A percentile compares a stretch with the other conserved stretches of the same genome.
Evolutionary conservation across 2,888 invertebrate species (phyloP).

Genomic region (Bombylius major): DNA sequence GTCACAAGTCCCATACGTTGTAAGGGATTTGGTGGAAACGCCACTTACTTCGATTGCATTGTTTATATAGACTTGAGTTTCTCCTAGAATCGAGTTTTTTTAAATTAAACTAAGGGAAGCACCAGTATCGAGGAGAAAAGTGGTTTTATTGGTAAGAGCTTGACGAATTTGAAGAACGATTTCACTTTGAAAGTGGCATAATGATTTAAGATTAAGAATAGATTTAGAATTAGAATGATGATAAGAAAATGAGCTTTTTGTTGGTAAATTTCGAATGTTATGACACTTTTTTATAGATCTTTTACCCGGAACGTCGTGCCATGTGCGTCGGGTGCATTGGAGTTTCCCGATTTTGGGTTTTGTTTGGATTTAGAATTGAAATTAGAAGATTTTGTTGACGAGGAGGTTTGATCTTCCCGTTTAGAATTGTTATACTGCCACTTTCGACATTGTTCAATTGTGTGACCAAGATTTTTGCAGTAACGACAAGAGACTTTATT

Average conservation of each 20-base stretch:
- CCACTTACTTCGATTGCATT: neutral
- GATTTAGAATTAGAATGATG: too few species aligned
- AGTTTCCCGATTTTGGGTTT: neutral
- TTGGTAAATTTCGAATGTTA: neutral
- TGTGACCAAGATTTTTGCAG: neutral
- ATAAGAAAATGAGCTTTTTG: too few species aligned
- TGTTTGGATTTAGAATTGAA: neutral
- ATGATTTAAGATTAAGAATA: neutral
- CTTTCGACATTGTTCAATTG: neutral
- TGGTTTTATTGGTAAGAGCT: neutral
- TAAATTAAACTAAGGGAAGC: neutral
- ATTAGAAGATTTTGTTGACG: neutral
- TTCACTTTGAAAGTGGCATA: too few species aligned
- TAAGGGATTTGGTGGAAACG: neutral
- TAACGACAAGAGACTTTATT: neutral
- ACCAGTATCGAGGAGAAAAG: neutral
- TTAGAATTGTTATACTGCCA: neutral
- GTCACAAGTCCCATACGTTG: neutral
- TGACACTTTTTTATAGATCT: neutral
- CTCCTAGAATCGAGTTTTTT: neutral
- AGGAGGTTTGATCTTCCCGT: neutral
- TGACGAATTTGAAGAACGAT: neutral
- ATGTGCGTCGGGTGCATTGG: neutral
- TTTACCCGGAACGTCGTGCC: neutral
- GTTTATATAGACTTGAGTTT: neutral